Conservation (phyloP, 2,113 vertebrate species). For the Halichoeres trimaculatus region DNA sequence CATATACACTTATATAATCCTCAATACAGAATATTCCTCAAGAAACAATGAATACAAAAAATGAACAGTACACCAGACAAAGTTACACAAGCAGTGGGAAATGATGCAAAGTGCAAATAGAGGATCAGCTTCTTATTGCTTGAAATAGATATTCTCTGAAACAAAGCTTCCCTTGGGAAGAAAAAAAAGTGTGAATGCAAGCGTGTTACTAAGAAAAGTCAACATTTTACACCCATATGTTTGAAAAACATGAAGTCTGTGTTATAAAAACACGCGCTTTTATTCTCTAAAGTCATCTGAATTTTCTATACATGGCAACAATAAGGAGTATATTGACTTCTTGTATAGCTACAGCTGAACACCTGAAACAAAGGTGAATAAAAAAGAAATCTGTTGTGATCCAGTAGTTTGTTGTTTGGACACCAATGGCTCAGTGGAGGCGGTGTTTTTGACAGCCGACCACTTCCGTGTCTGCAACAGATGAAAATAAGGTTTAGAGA, state of each 20-base stretch:
- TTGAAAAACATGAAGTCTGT: constrained; percentile 23
- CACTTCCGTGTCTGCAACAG: constrained; percentile 78
- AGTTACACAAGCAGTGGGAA: constrained; percentile 40
- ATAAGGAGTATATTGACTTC: constrained; percentile 28
- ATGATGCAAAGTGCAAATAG: constrained; percentile 38
- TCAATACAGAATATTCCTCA: constrained; percentile 67
- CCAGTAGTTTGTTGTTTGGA: constrained; percentile 57
- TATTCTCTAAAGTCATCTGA: constrained; percentile 36
- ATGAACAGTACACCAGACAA: constrained; percentile 43
- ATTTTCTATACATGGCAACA: constrained; percentile 42
- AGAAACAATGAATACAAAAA: constrained; percentile 32
- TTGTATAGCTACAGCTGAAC: constrained; percentile 53
- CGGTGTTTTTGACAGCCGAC: constrained; percentile 68
- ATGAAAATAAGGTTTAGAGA: not conserved
- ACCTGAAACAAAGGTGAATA: constrained; percentile 24
- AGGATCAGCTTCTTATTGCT: constrained; percentile 42
- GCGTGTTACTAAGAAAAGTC: constrained; percentile 56
- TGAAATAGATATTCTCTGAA: constrained; percentile 44
- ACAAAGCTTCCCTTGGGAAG: constrained; percentile 44
- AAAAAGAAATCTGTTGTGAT: constrained; percentile 43
- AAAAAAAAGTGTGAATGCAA: constrained; percentile 31
- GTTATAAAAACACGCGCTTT: constrained; percentile 48
- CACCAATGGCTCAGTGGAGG: constrained; percentile 75
- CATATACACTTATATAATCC: constrained; percentile 41
- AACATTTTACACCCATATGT: constrained; percentile 69